A percentile compares a stretch with the other conserved stretches of the same genome.
Conservation (phyloP, 2,113 vertebrate genomes). For the Myotis lucifugus region DNA sequence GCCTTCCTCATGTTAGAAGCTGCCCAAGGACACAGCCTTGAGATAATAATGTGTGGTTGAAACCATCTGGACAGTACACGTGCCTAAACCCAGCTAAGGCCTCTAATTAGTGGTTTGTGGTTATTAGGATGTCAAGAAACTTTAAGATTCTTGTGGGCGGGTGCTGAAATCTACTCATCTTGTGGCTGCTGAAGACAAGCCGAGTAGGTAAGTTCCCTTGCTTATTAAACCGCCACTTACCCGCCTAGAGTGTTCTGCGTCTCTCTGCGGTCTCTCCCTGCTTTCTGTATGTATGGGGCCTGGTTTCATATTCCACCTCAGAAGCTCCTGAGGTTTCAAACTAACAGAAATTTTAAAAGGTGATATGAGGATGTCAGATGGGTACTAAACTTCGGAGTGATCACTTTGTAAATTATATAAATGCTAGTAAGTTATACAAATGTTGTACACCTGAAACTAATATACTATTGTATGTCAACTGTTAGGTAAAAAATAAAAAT, state of each 20-base stretch:
- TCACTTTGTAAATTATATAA: not conserved
- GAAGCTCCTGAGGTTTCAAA: not conserved
- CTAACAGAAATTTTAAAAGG: not conserved
- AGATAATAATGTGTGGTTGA: not conserved
- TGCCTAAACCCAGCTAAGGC: not conserved
- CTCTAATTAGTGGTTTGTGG: not conserved
- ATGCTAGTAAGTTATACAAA: not conserved
- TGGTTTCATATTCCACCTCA: not conserved
- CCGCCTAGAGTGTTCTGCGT: not conserved
- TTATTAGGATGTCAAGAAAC: not conserved
- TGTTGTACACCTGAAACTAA: not conserved
- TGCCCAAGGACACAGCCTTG: not conserved
- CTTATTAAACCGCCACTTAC: not conserved
- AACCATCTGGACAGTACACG: not conserved
- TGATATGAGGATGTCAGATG: not conserved
- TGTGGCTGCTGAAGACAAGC: not conserved
- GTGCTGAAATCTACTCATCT: not conserved
- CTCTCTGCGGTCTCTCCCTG: not conserved
- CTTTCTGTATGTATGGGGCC: not conserved
- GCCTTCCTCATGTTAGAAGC: not conserved
- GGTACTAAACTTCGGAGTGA: not conserved
- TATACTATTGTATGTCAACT: not conserved
- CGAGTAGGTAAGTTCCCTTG: not conserved
- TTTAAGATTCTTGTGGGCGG: not conserved
- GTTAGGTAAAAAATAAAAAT: not conserved